These are phyloP conservation scores for Danionella dracula DNA, from an alignment of 2,797 vertebrate genomes.

Conservation along the genomic window DNA sequence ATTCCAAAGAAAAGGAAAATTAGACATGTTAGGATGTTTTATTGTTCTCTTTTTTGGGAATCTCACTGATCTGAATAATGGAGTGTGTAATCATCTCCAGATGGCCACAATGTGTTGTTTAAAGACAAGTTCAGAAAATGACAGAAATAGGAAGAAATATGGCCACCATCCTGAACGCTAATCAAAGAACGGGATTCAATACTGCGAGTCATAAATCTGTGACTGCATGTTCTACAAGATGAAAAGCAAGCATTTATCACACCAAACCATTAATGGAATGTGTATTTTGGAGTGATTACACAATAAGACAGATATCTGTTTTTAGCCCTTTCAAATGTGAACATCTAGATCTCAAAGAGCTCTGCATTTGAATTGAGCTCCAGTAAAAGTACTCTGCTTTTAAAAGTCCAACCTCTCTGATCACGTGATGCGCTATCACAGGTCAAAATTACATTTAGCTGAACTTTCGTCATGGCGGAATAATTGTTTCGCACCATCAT, in stretches of 20 bases:
- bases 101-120: not conserved
- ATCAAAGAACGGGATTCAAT: not conserved
- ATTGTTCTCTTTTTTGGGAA: slow-evolving; percentile 5
- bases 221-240: not conserved
- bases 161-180: not conserved
- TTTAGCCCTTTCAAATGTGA: not conserved
- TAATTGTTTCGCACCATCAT: no score
- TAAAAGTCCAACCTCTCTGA: no score
- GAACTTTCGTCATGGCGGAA: no score
- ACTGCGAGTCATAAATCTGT: not conserved
- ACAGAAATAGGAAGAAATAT: slow-evolving; percentile 6
- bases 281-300: not conserved
- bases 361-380: no score
- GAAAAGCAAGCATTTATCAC: not conserved
- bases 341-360: no score
- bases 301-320: not conserved
- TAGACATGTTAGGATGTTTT: not conserved
- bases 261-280: not conserved
- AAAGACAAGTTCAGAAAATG: slow-evolving; percentile 11
- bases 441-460: no score
- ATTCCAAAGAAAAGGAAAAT: not conserved
- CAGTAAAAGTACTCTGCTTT: no score
- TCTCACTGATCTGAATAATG: slow-evolving; percentile 11
- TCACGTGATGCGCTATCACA: no score
- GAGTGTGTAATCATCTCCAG: slow-evolving; percentile 9